Evolutionary conservation across 2,888 invertebrate species (phyloP).

Genomic region (Coelopa pilipes): DNA sequence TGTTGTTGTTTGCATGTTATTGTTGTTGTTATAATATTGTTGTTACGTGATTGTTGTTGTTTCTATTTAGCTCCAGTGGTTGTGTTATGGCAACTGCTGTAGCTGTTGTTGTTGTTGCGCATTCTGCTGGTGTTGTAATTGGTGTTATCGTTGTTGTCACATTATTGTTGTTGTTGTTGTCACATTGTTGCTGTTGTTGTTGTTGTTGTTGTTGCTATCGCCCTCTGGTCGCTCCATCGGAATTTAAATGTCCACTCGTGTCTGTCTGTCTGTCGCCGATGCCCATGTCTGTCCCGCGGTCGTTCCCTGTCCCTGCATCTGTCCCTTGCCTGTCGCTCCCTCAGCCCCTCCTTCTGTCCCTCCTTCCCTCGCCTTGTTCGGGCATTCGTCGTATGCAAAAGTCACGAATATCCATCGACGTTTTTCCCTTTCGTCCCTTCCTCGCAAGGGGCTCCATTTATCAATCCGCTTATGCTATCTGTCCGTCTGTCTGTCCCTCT

Average conservation of each 20-base stretch:
- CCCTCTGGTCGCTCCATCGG: neutral
- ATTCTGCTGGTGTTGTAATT: neutral
- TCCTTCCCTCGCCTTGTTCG: no score
- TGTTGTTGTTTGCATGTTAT: neutral
- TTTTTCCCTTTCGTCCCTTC: no score
- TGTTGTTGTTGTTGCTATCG: neutral
- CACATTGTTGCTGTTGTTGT: neutral
- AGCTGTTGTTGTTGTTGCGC: neutral
- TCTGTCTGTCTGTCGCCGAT: neutral
- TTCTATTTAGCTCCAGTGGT: neutral
- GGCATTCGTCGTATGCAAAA: no score
- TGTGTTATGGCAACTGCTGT: neutral
- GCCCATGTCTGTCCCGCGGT: neutral
- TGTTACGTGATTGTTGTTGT: neutral
- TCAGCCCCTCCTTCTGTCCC: no score
- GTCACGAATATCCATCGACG: slow-evolving; percentile 21
- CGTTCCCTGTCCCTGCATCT: neutral
- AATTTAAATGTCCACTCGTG: neutral
- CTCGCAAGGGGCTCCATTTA: no score
- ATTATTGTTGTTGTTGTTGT: no score
- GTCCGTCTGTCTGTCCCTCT: slow-evolving; percentile 22
- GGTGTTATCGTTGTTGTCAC: neutral
- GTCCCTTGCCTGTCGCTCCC: no score
- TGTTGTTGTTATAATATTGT: neutral
- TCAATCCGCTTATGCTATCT: neutral